Evolutionary conservation across 2,888 invertebrate genomes (phyloP), one percentile per base, ranked within the genome.

Genomic region (Germaria angustata): DNA sequence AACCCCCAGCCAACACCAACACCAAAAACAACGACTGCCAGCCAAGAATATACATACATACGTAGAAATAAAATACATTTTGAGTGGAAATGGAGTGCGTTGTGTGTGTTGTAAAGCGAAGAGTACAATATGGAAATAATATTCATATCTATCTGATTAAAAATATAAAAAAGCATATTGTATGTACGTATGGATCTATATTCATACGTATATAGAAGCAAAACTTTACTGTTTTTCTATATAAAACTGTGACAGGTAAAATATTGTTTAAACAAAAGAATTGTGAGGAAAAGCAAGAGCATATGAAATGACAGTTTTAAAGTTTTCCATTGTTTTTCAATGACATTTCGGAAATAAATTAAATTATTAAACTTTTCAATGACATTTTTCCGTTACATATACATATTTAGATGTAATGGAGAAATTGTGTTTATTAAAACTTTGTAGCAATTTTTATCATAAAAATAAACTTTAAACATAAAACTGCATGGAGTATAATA

Each of bases 271-370:
- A 63, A 73, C 41, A 73, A 73, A 63, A 53, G 34, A 39, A 39
- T 22, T 34, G 9, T 11, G 5, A 53, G 36, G 13, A 32, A 13
- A 61, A 46, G 24, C 15, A 46, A 11, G 11, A 2, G 1, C 24
- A n/a, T 9, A 3, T 46, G 20, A 39, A 39, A 13, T 5, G 5
- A 11, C 36, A 49, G 49, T 59, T 39, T 17, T 2, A 72, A 51
- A 72, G 36, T 72, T 61, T 59, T 13, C 15, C 1, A 46, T 17
- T 49, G 15, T 11, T 39, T 61, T 61, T 51, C 61, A 61, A n/a
- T 72, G 61, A 51, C 72, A 73, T 73, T 73, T 73, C 41, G 73
- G 63, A 73, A 63, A 73, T 73, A 61, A 73, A 73, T 73, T 73
- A 73, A 53, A 73, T 63, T 63, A 63, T 41, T 39, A 63, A 73